Conservation (phyloP, 2,888 invertebrate genomes). For the Andrena camellia region DNA sequence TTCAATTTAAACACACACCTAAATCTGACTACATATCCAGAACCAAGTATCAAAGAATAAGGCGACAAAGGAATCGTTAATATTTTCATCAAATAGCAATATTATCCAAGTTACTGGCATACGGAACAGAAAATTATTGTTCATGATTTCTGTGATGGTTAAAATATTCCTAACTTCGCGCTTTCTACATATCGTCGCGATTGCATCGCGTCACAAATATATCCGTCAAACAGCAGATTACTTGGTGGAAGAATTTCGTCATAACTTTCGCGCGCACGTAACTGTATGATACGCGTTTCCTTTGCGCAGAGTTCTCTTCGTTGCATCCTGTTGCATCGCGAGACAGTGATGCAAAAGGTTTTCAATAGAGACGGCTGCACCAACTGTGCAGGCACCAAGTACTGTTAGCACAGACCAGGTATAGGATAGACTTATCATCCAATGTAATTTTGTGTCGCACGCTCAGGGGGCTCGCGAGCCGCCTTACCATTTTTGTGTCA, state of each 20-base stretch:
- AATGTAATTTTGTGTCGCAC: too few species aligned
- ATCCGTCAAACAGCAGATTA: slow-evolving; percentile 8
- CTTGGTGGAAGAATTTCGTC: slow-evolving; percentile 2
- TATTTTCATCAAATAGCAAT: too few species aligned
- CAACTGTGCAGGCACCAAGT: slow-evolving; percentile 61
- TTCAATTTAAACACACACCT: too few species aligned
- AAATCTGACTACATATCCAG: too few species aligned
- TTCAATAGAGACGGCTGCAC: slow-evolving; percentile 59
- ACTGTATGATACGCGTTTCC: slow-evolving; percentile 22
- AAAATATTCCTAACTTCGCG: not conserved
- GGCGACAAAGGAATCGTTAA: too few species aligned
- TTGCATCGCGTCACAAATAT: not conserved
- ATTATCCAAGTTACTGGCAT: too few species aligned
- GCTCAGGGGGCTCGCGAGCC: too few species aligned
- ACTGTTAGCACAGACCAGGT: slow-evolving; percentile 61
- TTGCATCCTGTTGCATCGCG: slow-evolving; percentile 65
- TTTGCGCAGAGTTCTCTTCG: slow-evolving; percentile 15
- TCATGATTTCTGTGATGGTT: not conserved
- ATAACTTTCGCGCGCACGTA: slow-evolving; percentile 41
- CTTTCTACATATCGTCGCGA: slow-evolving; percentile 1
- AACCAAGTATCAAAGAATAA: too few species aligned
- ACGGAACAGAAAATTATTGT: not conserved
- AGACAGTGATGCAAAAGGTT: slow-evolving; percentile 59
- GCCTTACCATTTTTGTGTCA: too few species aligned
- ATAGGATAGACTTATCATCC: too few species aligned